A percentile compares a stretch with the other conserved stretches of the same genome.
phyloP scores from a whole-genome alignment of 2,113 vertebrate species.

The Lampris incognitus region DNA sequence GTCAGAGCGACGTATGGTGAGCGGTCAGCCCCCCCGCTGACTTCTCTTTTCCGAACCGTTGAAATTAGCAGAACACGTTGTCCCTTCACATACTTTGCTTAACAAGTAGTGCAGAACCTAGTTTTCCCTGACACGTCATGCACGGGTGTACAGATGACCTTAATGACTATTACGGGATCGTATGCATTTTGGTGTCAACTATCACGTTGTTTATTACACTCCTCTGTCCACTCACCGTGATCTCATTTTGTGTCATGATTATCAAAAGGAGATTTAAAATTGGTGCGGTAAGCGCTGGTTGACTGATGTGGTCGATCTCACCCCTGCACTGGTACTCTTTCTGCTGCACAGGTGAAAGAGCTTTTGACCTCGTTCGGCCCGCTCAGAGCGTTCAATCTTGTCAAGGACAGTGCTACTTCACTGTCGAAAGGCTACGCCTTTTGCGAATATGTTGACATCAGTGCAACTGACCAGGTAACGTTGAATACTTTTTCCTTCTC shows the following conservation, averaged over 20 bases:
- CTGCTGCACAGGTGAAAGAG: slow-evolving; percentile 82
- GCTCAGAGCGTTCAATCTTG: slow-evolving; percentile 85
- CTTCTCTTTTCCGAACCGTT: background rate
- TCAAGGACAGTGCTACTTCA: slow-evolving; percentile 86
- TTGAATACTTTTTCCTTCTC: too few species aligned
- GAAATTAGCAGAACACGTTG: background rate
- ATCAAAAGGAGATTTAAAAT: slow-evolving; percentile 51
- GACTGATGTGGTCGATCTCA: slow-evolving; percentile 25
- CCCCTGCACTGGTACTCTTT: slow-evolving; percentile 10
- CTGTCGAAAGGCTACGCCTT: slow-evolving; percentile 86
- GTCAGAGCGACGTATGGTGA: too few species aligned
- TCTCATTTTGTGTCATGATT: slow-evolving; percentile 31
- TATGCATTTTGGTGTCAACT: slow-evolving; percentile 23
- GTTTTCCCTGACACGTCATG: background rate
- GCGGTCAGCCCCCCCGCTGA: background rate
- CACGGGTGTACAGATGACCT: slow-evolving; percentile 7
- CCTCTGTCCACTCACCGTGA: slow-evolving; percentile 10
- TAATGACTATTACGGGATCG: background rate
- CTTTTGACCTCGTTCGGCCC: slow-evolving; percentile 84
- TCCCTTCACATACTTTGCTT: too few species aligned
- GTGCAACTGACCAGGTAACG: slow-evolving; percentile 82
- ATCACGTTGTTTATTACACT: slow-evolving; percentile 3
- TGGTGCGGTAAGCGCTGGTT: slow-evolving; percentile 7
- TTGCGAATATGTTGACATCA: slow-evolving; percentile 83
- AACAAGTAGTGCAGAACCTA: too few species aligned